Percentiles rank a stretch among this genome's conserved stretches.
phyloP scores from a whole-genome alignment of 2,113 vertebrate species.

The Tichodroma muraria region DNA sequence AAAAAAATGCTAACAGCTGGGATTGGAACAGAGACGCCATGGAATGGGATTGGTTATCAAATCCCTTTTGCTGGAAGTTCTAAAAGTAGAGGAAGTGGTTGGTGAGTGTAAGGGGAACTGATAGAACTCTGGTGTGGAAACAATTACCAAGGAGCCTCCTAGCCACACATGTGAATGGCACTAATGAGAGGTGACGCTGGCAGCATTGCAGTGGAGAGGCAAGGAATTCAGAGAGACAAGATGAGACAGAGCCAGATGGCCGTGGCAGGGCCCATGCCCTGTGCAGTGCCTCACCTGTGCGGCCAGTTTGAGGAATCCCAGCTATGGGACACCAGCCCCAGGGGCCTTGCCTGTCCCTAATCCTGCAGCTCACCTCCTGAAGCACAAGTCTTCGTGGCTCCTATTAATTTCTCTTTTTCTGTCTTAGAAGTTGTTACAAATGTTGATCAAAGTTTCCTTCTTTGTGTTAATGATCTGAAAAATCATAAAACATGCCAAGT shows the following conservation, averaged over 20 bases:
- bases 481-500: not conserved
- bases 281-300: fast-evolving
- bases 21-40: not conserved
- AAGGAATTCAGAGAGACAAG: not conserved
- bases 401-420: not conserved
- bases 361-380: not conserved
- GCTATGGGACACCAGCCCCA: not conserved
- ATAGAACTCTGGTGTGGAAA: not conserved
- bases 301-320: not conserved
- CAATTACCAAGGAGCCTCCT: not conserved
- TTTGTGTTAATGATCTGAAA: not conserved
- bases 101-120: not conserved
- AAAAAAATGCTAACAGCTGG: not conserved
- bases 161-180: not conserved
- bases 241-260: not conserved
- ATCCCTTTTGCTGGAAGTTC: not conserved
- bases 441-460: not conserved
- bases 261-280: not conserved
- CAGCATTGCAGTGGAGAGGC: not conserved
- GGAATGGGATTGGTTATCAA: not conserved
- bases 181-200: not conserved
- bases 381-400: not conserved
- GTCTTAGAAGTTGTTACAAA: not conserved
- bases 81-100: not conserved
- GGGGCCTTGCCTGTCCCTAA: not conserved